Percentiles rank a stretch among this genome's conserved stretches.
phyloP scores from a whole-genome alignment of 2,797 vertebrate genomes.

The Siniperca undulata region DNA sequence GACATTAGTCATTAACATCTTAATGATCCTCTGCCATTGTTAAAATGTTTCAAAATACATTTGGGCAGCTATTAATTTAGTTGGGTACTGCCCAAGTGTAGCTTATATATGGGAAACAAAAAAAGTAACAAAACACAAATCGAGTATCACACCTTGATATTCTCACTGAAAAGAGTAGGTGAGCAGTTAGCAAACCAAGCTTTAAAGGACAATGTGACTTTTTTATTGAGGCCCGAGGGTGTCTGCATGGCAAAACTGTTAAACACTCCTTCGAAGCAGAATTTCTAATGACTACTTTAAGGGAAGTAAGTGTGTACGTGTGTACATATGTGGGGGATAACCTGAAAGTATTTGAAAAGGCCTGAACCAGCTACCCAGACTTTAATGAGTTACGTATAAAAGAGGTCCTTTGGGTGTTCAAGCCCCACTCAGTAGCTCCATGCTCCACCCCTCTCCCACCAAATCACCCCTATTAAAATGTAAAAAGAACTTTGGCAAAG shows the following conservation, averaged over 20 bases:
- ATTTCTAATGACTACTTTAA: slow-evolving; percentile 75
- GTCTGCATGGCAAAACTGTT: slow-evolving; percentile 71
- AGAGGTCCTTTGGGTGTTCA: slow-evolving; percentile 72
- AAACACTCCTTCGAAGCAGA: slow-evolving; percentile 72
- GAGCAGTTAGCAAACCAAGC: slow-evolving; percentile 37
- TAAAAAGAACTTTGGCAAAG: slow-evolving; percentile 57
- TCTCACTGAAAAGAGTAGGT: slow-evolving; percentile 15
- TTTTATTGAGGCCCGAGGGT: slow-evolving; percentile 62
- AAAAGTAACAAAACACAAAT: not conserved
- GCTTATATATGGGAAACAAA: not conserved
- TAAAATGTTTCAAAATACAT: slow-evolving; percentile 1
- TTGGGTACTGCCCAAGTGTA: not conserved
- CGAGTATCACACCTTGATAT: not conserved
- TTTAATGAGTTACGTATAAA: slow-evolving; percentile 81
- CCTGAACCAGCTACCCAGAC: slow-evolving; percentile 60
- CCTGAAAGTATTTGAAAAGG: slow-evolving; percentile 71
- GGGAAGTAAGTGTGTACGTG: slow-evolving; percentile 40
- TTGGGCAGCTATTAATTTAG: not conserved
- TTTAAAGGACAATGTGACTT: slow-evolving; percentile 79
- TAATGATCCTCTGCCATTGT: slow-evolving; percentile 3
- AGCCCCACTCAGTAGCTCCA: slow-evolving; percentile 28
- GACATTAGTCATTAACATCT: slow-evolving; percentile 2
- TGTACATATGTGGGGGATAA: slow-evolving; percentile 49
- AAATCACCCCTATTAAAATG: slow-evolving; percentile 66
- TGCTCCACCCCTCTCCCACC: slow-evolving; percentile 44